These are phyloP conservation scores for Phortica okadai DNA, from an alignment of 2,888 invertebrate species.

Conservation along the genomic window DNA sequence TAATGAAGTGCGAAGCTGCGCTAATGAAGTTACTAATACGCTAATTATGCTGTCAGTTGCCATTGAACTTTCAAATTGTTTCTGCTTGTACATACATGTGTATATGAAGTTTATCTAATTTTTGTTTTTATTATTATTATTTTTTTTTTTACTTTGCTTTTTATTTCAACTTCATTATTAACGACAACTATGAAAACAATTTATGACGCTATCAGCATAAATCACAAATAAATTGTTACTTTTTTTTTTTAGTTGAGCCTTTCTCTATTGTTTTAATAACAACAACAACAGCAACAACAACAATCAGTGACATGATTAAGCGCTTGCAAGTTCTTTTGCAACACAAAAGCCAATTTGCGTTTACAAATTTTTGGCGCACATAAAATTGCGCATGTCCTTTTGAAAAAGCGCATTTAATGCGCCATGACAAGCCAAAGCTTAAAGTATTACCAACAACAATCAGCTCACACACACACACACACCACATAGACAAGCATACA, in stretches of 20 bases:
- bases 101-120: background rate
- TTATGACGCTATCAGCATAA: conserved; percentile 18
- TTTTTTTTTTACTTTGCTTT: background rate
- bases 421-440: background rate
- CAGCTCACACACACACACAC: background rate
- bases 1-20: conserved; percentile 44
- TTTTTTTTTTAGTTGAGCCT: background rate
- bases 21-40: conserved; percentile 61
- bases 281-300: background rate
- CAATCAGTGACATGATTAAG: background rate
- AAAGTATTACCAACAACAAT: background rate
- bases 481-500: too few species aligned
- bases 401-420: conserved; percentile 5
- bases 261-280: background rate
- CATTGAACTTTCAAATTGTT: conserved; percentile 15
- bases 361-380: conserved; percentile 26
- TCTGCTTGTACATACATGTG: background rate
- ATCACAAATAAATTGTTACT: background rate
- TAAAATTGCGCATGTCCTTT: conserved; percentile 11
- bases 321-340: background rate
- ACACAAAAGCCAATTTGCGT: background rate
- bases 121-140: background rate
- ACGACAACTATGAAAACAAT: background rate
- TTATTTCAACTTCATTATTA: background rate
- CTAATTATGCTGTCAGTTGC: conserved; percentile 47